Evolutionary conservation across 2,888 invertebrate genomes (phyloP).

Genomic region (Orthosia gracilis): DNA sequence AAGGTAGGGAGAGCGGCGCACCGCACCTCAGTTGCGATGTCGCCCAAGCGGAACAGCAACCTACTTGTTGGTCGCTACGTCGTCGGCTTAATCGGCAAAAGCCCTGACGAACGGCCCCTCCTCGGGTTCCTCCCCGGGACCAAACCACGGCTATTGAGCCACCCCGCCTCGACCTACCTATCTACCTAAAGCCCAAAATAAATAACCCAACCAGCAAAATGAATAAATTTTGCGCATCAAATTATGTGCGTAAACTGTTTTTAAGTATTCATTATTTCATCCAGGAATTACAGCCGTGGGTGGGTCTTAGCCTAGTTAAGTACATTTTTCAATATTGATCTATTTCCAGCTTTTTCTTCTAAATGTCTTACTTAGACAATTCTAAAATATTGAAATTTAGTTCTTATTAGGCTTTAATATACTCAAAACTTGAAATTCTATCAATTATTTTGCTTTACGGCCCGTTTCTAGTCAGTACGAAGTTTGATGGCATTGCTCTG

Average conservation of each 20-base stretch:
- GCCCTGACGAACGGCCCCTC: no score
- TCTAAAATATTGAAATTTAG: neutral
- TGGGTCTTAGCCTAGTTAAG: neutral
- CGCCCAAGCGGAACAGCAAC: no score
- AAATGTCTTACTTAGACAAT: neutral
- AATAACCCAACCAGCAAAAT: neutral
- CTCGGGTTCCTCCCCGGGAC: no score
- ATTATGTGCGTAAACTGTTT: accelerated
- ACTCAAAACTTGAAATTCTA: conserved; percentile 28
- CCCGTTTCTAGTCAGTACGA: conserved; percentile 57
- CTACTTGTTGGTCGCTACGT: no score
- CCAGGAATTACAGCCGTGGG: neutral
- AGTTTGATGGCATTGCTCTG: conserved; percentile 79
- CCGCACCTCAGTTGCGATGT: no score
- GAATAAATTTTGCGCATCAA: neutral
- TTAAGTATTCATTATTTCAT: neutral
- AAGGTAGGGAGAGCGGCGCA: no score
- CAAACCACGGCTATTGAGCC: no score
- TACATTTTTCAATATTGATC: neutral
- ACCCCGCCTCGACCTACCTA: no score
- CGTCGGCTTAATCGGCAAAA: no score
- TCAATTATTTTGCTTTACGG: conserved; percentile 8
- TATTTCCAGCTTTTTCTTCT: neutral
- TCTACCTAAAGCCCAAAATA: no score
- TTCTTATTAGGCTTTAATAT: neutral